Base-by-base conservation (phyloP, 2,113 vertebrate species). In the Channa argus region DNA sequence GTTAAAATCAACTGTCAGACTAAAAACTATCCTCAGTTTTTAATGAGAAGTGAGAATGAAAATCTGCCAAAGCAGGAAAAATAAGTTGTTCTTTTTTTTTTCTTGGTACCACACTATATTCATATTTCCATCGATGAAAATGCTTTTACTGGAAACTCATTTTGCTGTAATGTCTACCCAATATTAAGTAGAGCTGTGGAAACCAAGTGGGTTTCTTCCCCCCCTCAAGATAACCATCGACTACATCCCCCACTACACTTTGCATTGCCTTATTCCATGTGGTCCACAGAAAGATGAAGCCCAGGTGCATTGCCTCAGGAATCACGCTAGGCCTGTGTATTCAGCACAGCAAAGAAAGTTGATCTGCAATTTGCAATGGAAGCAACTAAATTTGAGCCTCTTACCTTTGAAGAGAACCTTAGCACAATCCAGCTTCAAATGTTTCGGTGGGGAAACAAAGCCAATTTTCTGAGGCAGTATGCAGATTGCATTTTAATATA, bases 291-390 rank as follows among this genome's bases (percentile, higher is more conserved):
- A 71, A 93, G 91, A 92, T 88, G 88, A 90, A 91, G 92, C 82
- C 94, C 93, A 95, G 91, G 93, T 94, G 92, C 91, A 92, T 91
- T 70, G 92, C 92, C 93, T 92, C 88, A 61, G 92, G 93, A 93
- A 84, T 71, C 69, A 66, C 41, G 74, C 83, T 74, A 56, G 86
- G 87, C 83, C 73, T 70, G 67, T 64, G 77, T 80, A 84, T 83
- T 82, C 80, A 74, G 86, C 80, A 62, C 81, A 65, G 89, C 84
- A 88, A 77, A 90, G 86, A 90, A 92, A 92, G 88, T 89, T 90
- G 90, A 93, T 92, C 88, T 90, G 80, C 92, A 90, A 91, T 93
- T 91, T 91, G 91, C 85, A 84, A 88, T 77, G 84, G 88, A 84
- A 86, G 88, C 86, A 90, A 85, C 89, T 85, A 60, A 79, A 88